Conservation (phyloP, 2,797 vertebrate species). For the Simalia tracyae region DNA sequence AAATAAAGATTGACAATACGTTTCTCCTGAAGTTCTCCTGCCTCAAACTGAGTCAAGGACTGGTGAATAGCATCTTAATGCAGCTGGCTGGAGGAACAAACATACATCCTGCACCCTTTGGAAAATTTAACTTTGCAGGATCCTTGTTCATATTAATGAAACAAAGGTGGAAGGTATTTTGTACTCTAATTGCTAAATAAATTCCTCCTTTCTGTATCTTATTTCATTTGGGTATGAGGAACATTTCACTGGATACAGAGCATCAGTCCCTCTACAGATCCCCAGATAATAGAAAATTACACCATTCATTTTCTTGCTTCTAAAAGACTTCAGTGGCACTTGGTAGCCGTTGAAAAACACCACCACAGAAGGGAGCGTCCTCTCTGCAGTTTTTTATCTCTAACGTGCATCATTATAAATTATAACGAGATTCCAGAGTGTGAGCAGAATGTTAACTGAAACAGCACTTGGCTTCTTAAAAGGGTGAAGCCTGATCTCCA, state of each 20-base stretch:
- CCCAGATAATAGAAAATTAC: slow-evolving; percentile 11
- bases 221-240: slow-evolving; percentile 29
- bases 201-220: not conserved
- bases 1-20: no score
- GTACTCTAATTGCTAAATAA: not conserved
- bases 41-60: no score
- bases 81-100: no score
- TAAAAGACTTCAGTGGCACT: slow-evolving; percentile 39
- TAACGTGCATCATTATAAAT: slow-evolving; percentile 63
- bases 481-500: slow-evolving; percentile 20
- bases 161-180: not conserved
- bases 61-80: no score
- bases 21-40: no score
- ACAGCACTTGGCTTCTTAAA: slow-evolving; percentile 45
- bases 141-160: not conserved
- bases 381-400: slow-evolving; percentile 62
- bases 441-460: slow-evolving; percentile 67
- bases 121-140: not conserved
- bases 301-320: slow-evolving; percentile 36
- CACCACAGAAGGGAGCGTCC: slow-evolving; percentile 57
- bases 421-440: slow-evolving; percentile 59
- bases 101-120: not conserved
- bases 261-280: slow-evolving; percentile 32
- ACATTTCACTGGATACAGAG: slow-evolving; percentile 12
- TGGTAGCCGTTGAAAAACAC: slow-evolving; percentile 51